A percentile compares a stretch with the other conserved stretches of the same genome.
These are phyloP conservation scores for Melolontha melolontha DNA, from an alignment of 2,888 invertebrate genomes.

Conservation along the genomic window DNA sequence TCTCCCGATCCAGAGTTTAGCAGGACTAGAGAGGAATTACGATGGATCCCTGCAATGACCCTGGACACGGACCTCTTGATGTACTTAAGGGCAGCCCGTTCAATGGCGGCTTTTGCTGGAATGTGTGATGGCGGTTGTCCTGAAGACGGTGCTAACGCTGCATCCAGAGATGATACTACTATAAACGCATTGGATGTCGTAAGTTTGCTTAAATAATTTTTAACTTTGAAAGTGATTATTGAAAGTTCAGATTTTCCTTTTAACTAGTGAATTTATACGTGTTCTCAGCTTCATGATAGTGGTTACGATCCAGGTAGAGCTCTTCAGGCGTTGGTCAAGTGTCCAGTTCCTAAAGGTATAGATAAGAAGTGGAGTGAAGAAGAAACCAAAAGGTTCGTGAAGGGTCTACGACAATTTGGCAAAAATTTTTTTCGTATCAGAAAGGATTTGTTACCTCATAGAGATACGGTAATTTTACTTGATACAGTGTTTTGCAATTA, in stretches of 20 bases:
- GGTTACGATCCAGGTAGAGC: slow-evolving; percentile 97
- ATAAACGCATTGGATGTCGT: slow-evolving; percentile 96
- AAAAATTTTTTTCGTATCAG: slow-evolving; percentile 99
- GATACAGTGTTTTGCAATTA: no score
- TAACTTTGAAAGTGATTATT: not conserved
- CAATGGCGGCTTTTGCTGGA: slow-evolving; percentile 97
- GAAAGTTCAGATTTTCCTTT: not conserved
- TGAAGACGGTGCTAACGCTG: slow-evolving; percentile 97
- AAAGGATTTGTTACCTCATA: slow-evolving; percentile 95
- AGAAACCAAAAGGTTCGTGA: slow-evolving; percentile 97
- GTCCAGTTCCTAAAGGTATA: slow-evolving; percentile 96
- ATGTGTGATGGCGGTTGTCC: slow-evolving; percentile 99
- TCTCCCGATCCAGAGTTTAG: slow-evolving; percentile 71
- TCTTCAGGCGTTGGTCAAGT: slow-evolving; percentile 94
- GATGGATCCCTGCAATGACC: slow-evolving; percentile 95
- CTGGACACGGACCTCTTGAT: slow-evolving; percentile 95
- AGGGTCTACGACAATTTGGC: slow-evolving; percentile 97
- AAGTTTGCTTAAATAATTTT: slow-evolving; percentile 56
- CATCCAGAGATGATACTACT: slow-evolving; percentile 96
- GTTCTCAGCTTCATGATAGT: slow-evolving; percentile 87
- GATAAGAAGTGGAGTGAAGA: slow-evolving; percentile 99
- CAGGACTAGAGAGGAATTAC: slow-evolving; percentile 82
- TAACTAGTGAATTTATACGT: slow-evolving; percentile 12
- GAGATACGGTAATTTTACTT: slow-evolving; percentile 83
- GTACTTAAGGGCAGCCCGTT: slow-evolving; percentile 96